phyloP scores from a whole-genome alignment of 2,888 invertebrate species.

The Ophion obscuratus region DNA sequence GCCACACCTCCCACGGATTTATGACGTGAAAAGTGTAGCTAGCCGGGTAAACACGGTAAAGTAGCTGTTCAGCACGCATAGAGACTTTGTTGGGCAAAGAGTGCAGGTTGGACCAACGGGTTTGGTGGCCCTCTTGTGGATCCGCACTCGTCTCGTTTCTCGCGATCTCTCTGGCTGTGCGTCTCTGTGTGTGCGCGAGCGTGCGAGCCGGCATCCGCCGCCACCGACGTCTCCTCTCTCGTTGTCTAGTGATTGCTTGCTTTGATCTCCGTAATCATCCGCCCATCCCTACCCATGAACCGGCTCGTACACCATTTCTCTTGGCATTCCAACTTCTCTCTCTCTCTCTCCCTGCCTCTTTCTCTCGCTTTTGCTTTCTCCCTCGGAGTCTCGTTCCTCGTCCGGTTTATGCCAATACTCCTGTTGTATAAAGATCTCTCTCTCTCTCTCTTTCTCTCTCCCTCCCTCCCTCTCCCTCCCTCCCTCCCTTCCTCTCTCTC shows the following conservation, averaged over 20 bases:
- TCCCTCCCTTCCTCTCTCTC: background rate
- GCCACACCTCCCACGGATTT: background rate
- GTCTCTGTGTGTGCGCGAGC: slow-evolving; percentile 11
- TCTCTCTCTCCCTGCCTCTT: background rate
- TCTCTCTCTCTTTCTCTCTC: background rate
- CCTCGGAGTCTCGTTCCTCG: slow-evolving; percentile 3
- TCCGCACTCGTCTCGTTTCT: slow-evolving; percentile 27
- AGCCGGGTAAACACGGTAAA: slow-evolving; percentile 19
- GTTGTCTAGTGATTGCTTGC: slow-evolving; percentile 78
- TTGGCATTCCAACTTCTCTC: slow-evolving; percentile 30
- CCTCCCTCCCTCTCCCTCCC: background rate
- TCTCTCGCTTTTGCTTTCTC: slow-evolving; percentile 28
- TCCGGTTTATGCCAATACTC: too few species aligned
- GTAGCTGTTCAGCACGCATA: slow-evolving; percentile 5
- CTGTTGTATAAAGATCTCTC: background rate
- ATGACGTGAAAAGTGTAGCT: slow-evolving; percentile 1
- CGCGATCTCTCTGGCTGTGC: slow-evolving; percentile 41
- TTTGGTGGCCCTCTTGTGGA: slow-evolving; percentile 36
- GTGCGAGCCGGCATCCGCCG: slow-evolving; percentile 33
- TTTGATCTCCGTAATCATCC: slow-evolving; percentile 82
- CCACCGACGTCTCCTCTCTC: slow-evolving; percentile 54
- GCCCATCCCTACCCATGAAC: slow-evolving; percentile 69
- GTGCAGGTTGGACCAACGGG: slow-evolving; percentile 35
- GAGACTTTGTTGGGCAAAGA: slow-evolving; percentile 20
- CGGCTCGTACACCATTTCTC: slow-evolving; percentile 45